Conservation (phyloP, 2,797 vertebrate genomes). For the Cephalopachus bancanus region DNA sequence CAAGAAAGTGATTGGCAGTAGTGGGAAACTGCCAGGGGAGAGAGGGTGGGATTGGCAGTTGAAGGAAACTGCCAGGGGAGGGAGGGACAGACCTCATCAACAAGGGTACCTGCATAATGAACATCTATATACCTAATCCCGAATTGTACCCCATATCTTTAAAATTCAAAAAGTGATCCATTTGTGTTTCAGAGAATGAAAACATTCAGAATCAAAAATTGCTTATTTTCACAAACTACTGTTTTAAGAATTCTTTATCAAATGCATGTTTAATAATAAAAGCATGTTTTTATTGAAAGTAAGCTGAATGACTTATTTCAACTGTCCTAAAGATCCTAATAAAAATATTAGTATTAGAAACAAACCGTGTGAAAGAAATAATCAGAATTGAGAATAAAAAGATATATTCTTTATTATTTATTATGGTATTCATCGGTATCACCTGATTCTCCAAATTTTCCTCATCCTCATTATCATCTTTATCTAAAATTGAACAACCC, state of each 20-base stretch:
- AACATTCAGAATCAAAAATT: constrained; percentile 22
- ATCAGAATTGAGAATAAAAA: constrained; percentile 20
- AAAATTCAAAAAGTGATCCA: neutral
- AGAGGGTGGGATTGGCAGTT: too few species aligned
- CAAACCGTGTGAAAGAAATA: neutral
- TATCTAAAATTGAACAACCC: neutral
- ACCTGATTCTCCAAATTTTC: neutral
- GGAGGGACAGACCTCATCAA: too few species aligned
- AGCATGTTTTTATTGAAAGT: neutral
- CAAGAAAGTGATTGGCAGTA: too few species aligned
- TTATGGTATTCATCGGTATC: neutral
- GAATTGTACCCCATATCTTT: too few species aligned
- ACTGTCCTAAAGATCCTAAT: neutral
- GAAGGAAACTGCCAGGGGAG: too few species aligned
- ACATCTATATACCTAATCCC: too few species aligned
- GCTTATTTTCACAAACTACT: neutral
- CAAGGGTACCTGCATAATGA: too few species aligned
- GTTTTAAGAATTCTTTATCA: constrained; percentile 33
- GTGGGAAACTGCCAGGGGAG: too few species aligned
- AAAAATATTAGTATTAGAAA: constrained; percentile 24
- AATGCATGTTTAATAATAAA: constrained; percentile 36
- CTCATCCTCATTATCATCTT: neutral
- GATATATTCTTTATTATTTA: neutral
- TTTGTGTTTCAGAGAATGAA: constrained; percentile 17
- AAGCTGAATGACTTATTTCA: neutral